These are phyloP conservation scores for Solenopsis invicta DNA, from an alignment of 1,140 invertebrate species.

Conservation along the genomic window DNA sequence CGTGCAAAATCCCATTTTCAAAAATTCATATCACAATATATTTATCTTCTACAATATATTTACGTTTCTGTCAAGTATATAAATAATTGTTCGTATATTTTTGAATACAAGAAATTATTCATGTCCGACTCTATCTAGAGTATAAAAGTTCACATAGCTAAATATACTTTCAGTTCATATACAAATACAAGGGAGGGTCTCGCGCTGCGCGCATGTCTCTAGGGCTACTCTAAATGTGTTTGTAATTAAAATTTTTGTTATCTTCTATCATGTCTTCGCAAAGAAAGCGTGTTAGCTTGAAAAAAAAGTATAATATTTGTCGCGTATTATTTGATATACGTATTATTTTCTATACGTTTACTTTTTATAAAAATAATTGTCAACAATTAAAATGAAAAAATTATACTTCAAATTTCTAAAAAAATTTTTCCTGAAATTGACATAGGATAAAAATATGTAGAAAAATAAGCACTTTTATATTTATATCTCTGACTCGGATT, in stretches of 20 bases:
- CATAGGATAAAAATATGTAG: background rate
- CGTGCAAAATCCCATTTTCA: no score
- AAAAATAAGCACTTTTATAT: background rate
- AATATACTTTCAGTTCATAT: no score
- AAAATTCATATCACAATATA: no score
- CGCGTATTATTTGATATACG: background rate
- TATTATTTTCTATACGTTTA: background rate
- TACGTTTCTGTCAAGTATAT: no score
- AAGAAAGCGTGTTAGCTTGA: background rate
- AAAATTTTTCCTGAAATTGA: background rate
- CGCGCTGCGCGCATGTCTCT: background rate
- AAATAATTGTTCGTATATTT: no score
- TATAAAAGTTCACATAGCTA: no score
- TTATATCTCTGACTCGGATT: background rate
- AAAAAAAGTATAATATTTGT: slow-evolving; percentile 14
- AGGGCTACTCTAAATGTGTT: background rate
- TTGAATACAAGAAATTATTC: no score
- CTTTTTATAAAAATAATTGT: background rate
- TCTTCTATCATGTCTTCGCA: background rate
- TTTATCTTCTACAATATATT: no score
- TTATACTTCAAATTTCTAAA: background rate
- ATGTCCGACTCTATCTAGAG: no score
- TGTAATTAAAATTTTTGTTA: slow-evolving; percentile 4
- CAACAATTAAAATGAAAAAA: background rate
- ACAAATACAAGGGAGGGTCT: no score